phyloP scores from a whole-genome alignment of 2,888 invertebrate species.

The Drosophila eohydei region DNA sequence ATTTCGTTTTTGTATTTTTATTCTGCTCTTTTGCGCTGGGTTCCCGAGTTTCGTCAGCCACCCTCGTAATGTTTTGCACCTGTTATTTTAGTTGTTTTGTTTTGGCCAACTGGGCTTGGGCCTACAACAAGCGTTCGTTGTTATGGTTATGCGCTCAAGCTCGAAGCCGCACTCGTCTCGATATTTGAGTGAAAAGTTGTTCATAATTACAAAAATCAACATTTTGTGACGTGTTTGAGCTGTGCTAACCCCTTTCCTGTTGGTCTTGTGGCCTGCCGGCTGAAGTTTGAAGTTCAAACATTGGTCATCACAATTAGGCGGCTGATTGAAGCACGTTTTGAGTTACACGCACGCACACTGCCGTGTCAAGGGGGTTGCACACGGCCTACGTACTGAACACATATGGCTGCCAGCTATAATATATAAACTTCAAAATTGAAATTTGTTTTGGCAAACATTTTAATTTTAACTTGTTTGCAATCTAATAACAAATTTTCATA shows the following conservation, averaged over 20 bases:
- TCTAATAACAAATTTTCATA: no score
- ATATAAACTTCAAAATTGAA: neutral
- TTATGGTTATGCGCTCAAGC: constrained; percentile 71
- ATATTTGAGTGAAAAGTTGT: constrained; percentile 50
- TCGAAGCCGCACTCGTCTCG: constrained; percentile 31
- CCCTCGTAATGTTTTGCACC: constrained; percentile 71
- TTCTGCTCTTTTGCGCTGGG: constrained; percentile 8
- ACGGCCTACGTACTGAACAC: neutral
- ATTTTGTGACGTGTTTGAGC: constrained; percentile 32
- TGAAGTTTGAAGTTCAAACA: constrained; percentile 63
- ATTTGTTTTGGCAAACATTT: no score
- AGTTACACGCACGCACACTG: constrained; percentile 43
- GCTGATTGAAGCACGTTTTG: constrained; percentile 54
- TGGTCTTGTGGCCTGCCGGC: constrained; percentile 41
- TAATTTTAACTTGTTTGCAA: no score
- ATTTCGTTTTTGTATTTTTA: constrained; percentile 10
- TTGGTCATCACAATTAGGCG: constrained; percentile 74
- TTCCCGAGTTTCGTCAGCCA: constrained; percentile 35
- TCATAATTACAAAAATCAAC: constrained; percentile 65
- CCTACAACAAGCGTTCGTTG: constrained; percentile 50
- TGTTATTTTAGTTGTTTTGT: constrained; percentile 69
- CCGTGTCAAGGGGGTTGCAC: constrained; percentile 3
- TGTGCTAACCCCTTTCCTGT: constrained; percentile 42
- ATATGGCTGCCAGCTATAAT: neutral
- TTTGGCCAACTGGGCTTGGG: constrained; percentile 69